Conservation (phyloP, 2,797 vertebrate species). For the Melanotaenia trifasciata region DNA sequence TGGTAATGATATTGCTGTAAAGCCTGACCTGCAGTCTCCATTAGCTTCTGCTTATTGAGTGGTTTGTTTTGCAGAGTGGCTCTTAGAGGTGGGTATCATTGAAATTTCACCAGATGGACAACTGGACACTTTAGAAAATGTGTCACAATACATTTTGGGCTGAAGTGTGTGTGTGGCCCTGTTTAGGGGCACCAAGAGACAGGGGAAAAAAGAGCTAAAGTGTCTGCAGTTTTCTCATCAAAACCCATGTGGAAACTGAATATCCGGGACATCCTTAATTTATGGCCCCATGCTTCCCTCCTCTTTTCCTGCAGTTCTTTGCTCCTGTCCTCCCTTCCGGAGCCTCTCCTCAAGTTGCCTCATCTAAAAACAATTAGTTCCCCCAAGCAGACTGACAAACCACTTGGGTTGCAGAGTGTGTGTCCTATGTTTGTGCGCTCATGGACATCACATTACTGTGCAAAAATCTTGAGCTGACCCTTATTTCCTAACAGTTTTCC, state of each 20-base stretch:
- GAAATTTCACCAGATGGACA: slow-evolving; percentile 72
- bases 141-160: slow-evolving; percentile 69
- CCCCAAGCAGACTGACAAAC: slow-evolving; percentile 62
- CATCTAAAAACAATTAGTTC: slow-evolving; percentile 88
- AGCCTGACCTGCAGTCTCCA: slow-evolving; percentile 79
- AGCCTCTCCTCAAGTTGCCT: slow-evolving; percentile 77
- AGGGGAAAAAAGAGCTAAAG: slow-evolving; percentile 49
- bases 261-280: slow-evolving; percentile 74
- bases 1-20: slow-evolving; percentile 78
- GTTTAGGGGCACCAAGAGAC: slow-evolving; percentile 51
- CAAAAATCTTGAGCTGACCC: too few species aligned
- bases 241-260: slow-evolving; percentile 76
- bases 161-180: slow-evolving; percentile 58
- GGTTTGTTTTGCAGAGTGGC: slow-evolving; percentile 84
- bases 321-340: slow-evolving; percentile 78
- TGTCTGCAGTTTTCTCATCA: slow-evolving; percentile 64
- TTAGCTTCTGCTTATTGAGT: slow-evolving; percentile 81
- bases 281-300: slow-evolving; percentile 67
- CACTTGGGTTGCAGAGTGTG: slow-evolving; percentile 44
- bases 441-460: slow-evolving; percentile 11
- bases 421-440: slow-evolving; percentile 14
- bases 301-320: slow-evolving; percentile 47
- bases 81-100: slow-evolving; percentile 76
- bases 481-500: too few species aligned
- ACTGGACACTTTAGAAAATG: slow-evolving; percentile 74